Evolutionary conservation across 2,113 vertebrate species (phyloP), one percentile per base, ranked within the genome.

Genomic region (Cyprinus carpio): DNA sequence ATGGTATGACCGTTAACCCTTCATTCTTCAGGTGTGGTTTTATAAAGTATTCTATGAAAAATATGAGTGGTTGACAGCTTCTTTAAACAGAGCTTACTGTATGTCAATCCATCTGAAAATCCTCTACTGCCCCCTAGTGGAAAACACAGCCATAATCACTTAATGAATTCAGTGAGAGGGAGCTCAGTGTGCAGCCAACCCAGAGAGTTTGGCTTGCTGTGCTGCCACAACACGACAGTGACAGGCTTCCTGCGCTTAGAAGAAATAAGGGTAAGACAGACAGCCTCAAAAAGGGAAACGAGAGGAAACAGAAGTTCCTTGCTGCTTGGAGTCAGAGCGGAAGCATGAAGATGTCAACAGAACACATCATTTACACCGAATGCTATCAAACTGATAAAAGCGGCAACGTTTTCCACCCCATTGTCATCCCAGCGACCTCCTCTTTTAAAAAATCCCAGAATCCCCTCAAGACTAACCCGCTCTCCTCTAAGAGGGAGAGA

Each of bases 51-150:
- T 18, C 58, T 15, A 72, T 31, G 67, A 29, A 29, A 69, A 49
- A 69, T 51, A 31, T 82, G 29, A 54, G n/a, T 16, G 71, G 40
- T 74, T 15, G 71, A n/a, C 40, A 16, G 72, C 37, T 15, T 6
- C 40, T 46, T 74, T 46, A 46, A 74, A 25, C n/a, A n/a, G 71
- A 43, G 40, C 40, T 74, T 18, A 18, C 40, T 40, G 2, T 40
- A 1, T 18, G 20, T 56, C 15, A 82, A 72, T 16, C 15, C n/a
- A 60, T 83, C 76, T 76, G n/a, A 77, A 87, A 77, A 85, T 89
- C 72, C 78, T 86, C 78, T 84, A 88, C 23, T 86, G 88, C 88
- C 88, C 85, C 82, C 88, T 88, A 85, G 82, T 43, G 88, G n/a
- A 75, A n/a, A 23, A 29, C 29, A 62, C 4, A 20, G 31, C 16